Evolutionary conservation across 2,797 vertebrate genomes (phyloP).

Genomic region (Peromyscus attwateri): DNA sequence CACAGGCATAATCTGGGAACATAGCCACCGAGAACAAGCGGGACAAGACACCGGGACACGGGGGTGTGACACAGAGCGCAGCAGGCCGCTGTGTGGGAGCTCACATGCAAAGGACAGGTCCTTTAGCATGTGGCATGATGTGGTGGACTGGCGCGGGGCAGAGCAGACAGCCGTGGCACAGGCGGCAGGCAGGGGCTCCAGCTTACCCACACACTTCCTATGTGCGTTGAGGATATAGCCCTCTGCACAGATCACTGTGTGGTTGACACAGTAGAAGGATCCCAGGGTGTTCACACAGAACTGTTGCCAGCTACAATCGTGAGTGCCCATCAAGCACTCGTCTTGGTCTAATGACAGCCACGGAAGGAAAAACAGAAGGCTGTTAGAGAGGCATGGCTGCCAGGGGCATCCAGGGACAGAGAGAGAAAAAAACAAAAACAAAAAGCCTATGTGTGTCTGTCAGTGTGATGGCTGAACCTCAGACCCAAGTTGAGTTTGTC

Average conservation of each 20-base stretch:
- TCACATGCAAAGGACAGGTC: conserved; percentile 79
- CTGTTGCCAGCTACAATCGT: conserved; percentile 87
- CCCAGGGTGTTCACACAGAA: conserved; percentile 90
- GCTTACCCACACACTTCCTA: conserved; percentile 91
- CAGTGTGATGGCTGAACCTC: neutral
- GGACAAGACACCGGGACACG: conserved; percentile 73
- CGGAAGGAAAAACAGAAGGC: conserved; percentile 86
- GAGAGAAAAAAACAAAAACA: neutral
- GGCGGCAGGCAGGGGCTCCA: conserved; percentile 74
- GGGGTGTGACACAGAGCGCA: conserved; percentile 64
- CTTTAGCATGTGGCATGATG: conserved; percentile 73
- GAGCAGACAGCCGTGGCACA: conserved; percentile 42
- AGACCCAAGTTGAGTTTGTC: neutral
- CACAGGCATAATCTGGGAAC: neutral
- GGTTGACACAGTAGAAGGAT: conserved; percentile 91
- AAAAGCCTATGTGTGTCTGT: neutral
- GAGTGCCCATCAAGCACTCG: conserved; percentile 88
- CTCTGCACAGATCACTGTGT: conserved; percentile 88
- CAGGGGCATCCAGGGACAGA: neutral
- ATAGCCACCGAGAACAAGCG: conserved; percentile 44
- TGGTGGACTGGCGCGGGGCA: conserved; percentile 74
- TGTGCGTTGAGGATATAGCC: conserved; percentile 89
- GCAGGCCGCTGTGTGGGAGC: conserved; percentile 75
- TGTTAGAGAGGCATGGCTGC: conserved; percentile 75
- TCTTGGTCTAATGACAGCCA: conserved; percentile 87